Evolutionary conservation across 53 echinoderm and acorn worm species (phyloP), one percentile per base, ranked within the genome.

Genomic region (Holothuria scabra): DNA sequence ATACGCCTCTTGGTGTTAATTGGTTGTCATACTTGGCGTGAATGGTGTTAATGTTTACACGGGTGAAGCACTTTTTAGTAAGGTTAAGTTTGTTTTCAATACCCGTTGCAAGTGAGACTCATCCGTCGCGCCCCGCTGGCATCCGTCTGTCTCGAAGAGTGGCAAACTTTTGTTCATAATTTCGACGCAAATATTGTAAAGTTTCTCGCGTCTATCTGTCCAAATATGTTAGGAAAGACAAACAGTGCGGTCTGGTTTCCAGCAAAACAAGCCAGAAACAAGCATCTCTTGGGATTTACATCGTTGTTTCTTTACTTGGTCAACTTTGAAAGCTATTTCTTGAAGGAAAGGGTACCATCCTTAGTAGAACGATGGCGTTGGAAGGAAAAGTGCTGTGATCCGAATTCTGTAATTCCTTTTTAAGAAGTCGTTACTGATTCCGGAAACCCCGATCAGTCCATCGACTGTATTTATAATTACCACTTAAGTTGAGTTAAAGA

Each of bases 121-220:
- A 72, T 72, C 72, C 72, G 46, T 72, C 44, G 72, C 72, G 25
- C 72, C 72, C 72, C 48, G 72, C 72, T 72, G 72, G 72, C 46
- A 32, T 72, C 46, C 48, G 72, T 72, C 69, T 69, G 69, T 69
- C 69, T 69, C 69, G 35, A 35, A 69, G 19, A 35, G 69, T 69
- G 69, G n/a, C 38, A 69, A 69, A 69, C 35, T 69, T 68, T 69
- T 69, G 69, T 69, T 46, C 69, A 44, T 41, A 69, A 35, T 22
- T 46, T 69, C 35, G 69, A 69, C 44, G 69, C 44, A 69, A 69
- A 69, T 69, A 69, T 69, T 69, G 69, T 41, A 2, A 25, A 61
- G 28, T 61, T 61, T 69, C 37, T 37, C 69, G 38, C 34, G 20
- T 20, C 32, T 20, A 22, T 35, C 16, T 69, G 72, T 72, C 72